phyloP scores from a whole-genome alignment of 2,888 invertebrate species.

The Drosophila antonietae region DNA sequence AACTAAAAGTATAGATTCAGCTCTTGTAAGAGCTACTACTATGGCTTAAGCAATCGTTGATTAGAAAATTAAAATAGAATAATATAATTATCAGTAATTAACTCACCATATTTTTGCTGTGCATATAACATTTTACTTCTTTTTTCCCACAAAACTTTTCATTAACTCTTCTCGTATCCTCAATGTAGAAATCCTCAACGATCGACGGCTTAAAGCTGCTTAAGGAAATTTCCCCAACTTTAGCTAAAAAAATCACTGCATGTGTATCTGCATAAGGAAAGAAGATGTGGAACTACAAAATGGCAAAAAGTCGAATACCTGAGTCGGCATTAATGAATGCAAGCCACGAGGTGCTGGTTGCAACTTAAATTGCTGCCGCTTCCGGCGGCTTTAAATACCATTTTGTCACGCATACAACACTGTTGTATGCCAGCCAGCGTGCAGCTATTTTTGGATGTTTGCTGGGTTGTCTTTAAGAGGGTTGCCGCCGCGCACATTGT shows the following conservation, averaged over 20 bases:
- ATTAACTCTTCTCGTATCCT: background rate
- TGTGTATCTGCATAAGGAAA: background rate
- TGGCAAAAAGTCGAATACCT: conserved; percentile 21
- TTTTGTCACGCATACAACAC: conserved; percentile 83
- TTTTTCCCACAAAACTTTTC: background rate
- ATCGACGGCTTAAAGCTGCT: background rate
- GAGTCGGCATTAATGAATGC: conserved; percentile 65
- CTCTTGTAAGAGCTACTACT: no score
- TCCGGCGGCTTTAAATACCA: conserved; percentile 84
- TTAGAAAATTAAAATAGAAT: no score
- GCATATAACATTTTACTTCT: no score
- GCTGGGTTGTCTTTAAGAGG: conserved; percentile 64
- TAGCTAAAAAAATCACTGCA: background rate
- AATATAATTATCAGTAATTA: no score
- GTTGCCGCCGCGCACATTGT: conserved; percentile 62
- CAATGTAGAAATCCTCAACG: no score
- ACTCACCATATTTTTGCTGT: no score
- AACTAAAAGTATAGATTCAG: no score
- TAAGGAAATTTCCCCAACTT: no score
- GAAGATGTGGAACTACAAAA: conserved; percentile 8
- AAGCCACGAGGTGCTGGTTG: conserved; percentile 62
- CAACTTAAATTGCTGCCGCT: conserved; percentile 84
- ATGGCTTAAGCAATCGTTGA: no score
- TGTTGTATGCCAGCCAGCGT: conserved; percentile 55
- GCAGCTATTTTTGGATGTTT: conserved; percentile 44